Evolutionary conservation across 2,888 invertebrate genomes (phyloP), one percentile per base, ranked within the genome.

Genomic region (Drosophila pseudotalamancana): DNA sequence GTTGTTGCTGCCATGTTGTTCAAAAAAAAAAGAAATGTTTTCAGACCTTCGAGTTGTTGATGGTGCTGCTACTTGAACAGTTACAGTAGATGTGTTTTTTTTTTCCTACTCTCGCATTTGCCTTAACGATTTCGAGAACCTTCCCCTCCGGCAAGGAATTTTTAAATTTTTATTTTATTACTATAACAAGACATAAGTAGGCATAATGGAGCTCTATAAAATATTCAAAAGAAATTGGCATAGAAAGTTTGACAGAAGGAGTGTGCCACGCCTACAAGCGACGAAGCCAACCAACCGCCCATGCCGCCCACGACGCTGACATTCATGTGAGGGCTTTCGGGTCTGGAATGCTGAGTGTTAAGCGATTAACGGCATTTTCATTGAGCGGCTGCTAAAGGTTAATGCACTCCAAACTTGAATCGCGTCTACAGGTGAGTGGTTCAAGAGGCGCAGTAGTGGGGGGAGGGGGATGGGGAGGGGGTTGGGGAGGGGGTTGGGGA

Each of bases 121-220:
- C 66, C 78, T 64, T 78, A 82, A 85, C 86, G 71, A 67, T 63
- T 77, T 74, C 49, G 39, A 56, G 67, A 27, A 65, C 53, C 21
- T n/a, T n/a, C n/a, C n/a, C 72, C 42, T 18, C 48, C 39, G 21
- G 34, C 53, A 45, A 62, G 29, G 39, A n/a, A n/a, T 42, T 85
- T 87, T 77, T 82, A 69, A 87, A 87, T 82, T 89, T 88, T 87
- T 82, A 88, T 88, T 88, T 89, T 85, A 89, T 88, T 89, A 86
- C 89, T 87, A 87, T 88, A 87, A 89, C 89, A 88, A 89, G 82
- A 82, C 82, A 88, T 88, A 88, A 88, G 88, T 89, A 89, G 89
- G 79, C 88, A 84, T 88, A 88, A 88, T 88, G 87, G 87, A 75
- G 75, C 78, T 70, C 81, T 73, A 84, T 88, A 77, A 89, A 89